Base-by-base conservation (phyloP, 2,797 vertebrate species). In the Agapornis canus region DNA sequence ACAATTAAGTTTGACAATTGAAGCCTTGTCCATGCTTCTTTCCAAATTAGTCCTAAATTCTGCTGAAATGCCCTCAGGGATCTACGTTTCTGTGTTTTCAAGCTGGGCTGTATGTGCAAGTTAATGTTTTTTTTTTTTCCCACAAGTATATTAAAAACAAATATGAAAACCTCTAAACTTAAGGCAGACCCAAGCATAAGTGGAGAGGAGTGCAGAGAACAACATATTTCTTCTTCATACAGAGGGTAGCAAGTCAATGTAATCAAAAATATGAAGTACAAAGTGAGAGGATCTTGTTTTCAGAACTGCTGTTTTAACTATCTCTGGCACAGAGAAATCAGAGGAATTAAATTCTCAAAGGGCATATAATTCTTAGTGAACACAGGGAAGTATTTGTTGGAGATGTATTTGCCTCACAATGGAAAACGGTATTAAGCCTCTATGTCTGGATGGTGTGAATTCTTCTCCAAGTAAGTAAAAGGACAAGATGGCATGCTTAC, bases 391-490 rank as follows among this genome's bases (percentile, higher is more conserved):
- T 84, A 90, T 73, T 92, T 86, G 27, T 81, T 91, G 82, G 71
- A 49, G 47, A 72, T 70, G n/a, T 77, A 73, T 59, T 77, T 92
- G 49, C 64, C 66, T 92, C 54, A 29, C 57, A 68, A 4, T 77
- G 61, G 78, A 84, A 92, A 91, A 78, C 29, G 59, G 16, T 51
- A 56, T 69, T 85, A 5, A 2, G 16, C 6, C 31, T 92, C 42
- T 52, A 6, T 68, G 68, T 20, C 57, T 85, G 27, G 26, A 69
- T 78, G 52, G 51, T 56, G 27, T 61, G 16, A 63, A 21, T 59
- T 95, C 40, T 85, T 81, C 70, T 89, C 45, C 69, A 69, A 71
- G 45, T 60, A 87, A 80, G 39, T 57, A 56, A 91, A 92, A 91
- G 40, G 27, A 68, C 37, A 70, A 77, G 32, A 69, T 65, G 57